Evolutionary conservation across 2,113 vertebrate species (phyloP), one percentile per base, ranked within the genome.

Genomic region (Lycocorax pyrrhopterus): DNA sequence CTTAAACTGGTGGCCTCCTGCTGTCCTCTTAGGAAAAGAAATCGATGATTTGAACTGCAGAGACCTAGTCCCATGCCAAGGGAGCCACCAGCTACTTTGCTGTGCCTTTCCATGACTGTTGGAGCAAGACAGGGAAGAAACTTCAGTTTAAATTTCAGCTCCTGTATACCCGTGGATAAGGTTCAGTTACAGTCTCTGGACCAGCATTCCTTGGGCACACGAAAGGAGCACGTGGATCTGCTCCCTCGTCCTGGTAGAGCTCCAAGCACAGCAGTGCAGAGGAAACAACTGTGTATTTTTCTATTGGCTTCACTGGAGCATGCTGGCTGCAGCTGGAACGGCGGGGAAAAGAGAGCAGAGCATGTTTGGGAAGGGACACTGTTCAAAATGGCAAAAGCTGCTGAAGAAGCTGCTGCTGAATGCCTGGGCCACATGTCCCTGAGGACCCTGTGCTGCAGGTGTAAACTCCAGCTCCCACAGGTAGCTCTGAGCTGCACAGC

Each of bases 1-100:
- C 84, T 97, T 96, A 90, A 96, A 94, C 91, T 67, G 74, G 58
- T 94, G 90, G 90, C 90, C 86, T 95, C 30, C 10, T 83, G 66
- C 87, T 84, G 84, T 79, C 69, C 80, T 93, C 87, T 90, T 58
- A 93, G 87, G 93, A 90, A 95, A 94, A 91, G 82, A 69, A 93
- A 79, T 44, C 46, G 67, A 69, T 79, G 29, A 82, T 69, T 73
- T 75, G 52, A 25, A 8, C 89, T 91, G 52, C 13, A 79, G 84
- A 71, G 87, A 76, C 78, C 44, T 18, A 68, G 33, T 39, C 46
- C 62, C 1, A 4, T 35, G 56, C 84, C 93, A 82, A 44, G 60
- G 56, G 88, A 84, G 35, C 43, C 51, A 58, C 47, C 72, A 84
- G 68, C 63, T 86, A 19, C 55, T 88, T 37, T 10, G 2, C 79